These are phyloP conservation scores for Cricetomys ansorgei DNA, from an alignment of 2,113 vertebrate genomes.

Conservation along the genomic window DNA sequence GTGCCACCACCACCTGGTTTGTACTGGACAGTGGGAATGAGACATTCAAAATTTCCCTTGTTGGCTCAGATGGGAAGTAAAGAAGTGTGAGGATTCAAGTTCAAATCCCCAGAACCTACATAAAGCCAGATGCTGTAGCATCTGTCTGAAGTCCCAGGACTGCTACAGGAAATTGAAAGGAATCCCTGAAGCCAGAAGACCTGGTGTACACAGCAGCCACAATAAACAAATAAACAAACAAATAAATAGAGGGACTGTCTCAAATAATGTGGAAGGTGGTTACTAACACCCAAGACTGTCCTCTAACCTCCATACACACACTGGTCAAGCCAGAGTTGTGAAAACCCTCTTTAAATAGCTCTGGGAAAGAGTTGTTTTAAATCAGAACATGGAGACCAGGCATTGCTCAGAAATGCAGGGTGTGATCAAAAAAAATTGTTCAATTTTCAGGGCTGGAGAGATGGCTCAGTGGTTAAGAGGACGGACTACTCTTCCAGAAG, in stretches of 20 bases:
- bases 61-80: neutral
- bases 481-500: neutral
- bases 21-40: neutral
- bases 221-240: neutral
- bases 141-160: neutral
- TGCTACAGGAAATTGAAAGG: no score
- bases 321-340: neutral
- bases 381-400: neutral
- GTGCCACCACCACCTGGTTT: neutral
- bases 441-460: neutral
- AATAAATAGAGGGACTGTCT: neutral
- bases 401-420: neutral
- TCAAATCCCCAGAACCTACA: neutral
- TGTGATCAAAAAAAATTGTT: neutral
- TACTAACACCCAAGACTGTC: neutral
- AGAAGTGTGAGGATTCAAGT: neutral
- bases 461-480: neutral
- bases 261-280: neutral
- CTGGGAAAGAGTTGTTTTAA: neutral
- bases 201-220: neutral
- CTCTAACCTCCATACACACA: neutral
- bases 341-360: neutral
- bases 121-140: neutral
- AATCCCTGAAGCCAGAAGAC: neutral
- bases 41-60: neutral